These are phyloP conservation scores for Apoderus coryli DNA, from an alignment of 2,888 invertebrate genomes.

Conservation along the genomic window DNA sequence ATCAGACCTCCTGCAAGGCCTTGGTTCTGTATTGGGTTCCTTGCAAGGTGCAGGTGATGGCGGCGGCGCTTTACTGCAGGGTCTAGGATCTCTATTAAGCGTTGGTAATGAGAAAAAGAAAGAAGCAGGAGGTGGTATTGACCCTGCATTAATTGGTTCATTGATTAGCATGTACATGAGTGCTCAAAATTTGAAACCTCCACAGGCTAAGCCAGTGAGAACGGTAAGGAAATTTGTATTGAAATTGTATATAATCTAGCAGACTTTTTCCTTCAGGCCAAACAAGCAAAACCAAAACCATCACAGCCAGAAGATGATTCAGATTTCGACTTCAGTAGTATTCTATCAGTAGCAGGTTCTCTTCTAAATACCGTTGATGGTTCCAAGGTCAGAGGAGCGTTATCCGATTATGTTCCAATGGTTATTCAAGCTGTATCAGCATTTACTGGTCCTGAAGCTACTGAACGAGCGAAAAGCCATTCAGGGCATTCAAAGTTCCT, in stretches of 20 bases:
- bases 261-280: background rate
- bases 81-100: conserved; percentile 12
- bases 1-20: conserved; percentile 14
- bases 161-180: conserved; percentile 40
- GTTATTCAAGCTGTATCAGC: conserved; percentile 49
- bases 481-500: conserved; percentile 57
- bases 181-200: no score
- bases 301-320: background rate
- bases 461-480: conserved; percentile 45
- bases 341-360: conserved; percentile 7
- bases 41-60: conserved; percentile 11
- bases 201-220: no score
- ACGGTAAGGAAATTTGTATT: conserved; percentile 5
- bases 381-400: conserved; percentile 6
- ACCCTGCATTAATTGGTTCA: conserved; percentile 42
- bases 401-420: conserved; percentile 41
- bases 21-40: conserved; percentile 16
- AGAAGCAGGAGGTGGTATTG: conserved; percentile 33
- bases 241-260: background rate
- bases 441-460: conserved; percentile 39
- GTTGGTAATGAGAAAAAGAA: conserved; percentile 7
- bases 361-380: conserved; percentile 9
- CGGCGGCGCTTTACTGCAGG: conserved; percentile 10
- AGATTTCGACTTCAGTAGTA: background rate
- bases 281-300: background rate